phyloP scores from a whole-genome alignment of 2,888 invertebrate species.

The Caenorhabditis wallacei region DNA sequence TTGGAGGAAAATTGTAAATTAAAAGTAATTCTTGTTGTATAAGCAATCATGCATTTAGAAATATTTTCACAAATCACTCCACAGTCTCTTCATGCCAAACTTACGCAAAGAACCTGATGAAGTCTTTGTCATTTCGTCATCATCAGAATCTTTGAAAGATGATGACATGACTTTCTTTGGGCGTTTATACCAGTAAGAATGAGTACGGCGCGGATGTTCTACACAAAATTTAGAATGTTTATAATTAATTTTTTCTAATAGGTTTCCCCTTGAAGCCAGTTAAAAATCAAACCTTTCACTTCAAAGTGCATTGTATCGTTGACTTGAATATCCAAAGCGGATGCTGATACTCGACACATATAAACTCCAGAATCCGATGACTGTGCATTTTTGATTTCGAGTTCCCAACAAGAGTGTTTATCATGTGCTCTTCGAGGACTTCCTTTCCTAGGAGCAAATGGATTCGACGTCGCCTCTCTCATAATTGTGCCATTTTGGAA shows the following conservation, averaged over 20 bases:
- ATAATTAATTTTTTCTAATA: neutral
- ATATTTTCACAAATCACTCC: slow-evolving; percentile 12
- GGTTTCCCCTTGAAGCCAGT: neutral
- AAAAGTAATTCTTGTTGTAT: neutral
- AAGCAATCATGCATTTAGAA: slow-evolving; percentile 15
- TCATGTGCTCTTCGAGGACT: slow-evolving; percentile 44
- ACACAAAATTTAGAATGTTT: neutral
- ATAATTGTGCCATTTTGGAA: slow-evolving; percentile 81
- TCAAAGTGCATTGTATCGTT: slow-evolving; percentile 78
- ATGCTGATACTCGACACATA: slow-evolving; percentile 73
- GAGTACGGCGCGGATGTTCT: slow-evolving; percentile 61
- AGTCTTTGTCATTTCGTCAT: slow-evolving; percentile 8
- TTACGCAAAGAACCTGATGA: slow-evolving; percentile 16
- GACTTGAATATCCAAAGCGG: slow-evolving; percentile 57
- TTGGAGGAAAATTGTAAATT: too few species aligned
- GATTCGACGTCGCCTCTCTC: slow-evolving; percentile 78
- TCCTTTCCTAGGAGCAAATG: slow-evolving; percentile 72
- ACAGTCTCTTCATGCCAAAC: slow-evolving; percentile 43
- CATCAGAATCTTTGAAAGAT: slow-evolving; percentile 19
- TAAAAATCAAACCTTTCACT: slow-evolving; percentile 77
- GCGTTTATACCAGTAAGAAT: slow-evolving; percentile 66
- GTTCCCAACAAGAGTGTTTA: slow-evolving; percentile 77
- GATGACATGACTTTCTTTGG: slow-evolving; percentile 61
- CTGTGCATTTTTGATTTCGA: slow-evolving; percentile 79
- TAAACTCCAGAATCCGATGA: slow-evolving; percentile 79